Conservation (phyloP, 2,113 vertebrate species). For the Microcebus griseorufus region DNA sequence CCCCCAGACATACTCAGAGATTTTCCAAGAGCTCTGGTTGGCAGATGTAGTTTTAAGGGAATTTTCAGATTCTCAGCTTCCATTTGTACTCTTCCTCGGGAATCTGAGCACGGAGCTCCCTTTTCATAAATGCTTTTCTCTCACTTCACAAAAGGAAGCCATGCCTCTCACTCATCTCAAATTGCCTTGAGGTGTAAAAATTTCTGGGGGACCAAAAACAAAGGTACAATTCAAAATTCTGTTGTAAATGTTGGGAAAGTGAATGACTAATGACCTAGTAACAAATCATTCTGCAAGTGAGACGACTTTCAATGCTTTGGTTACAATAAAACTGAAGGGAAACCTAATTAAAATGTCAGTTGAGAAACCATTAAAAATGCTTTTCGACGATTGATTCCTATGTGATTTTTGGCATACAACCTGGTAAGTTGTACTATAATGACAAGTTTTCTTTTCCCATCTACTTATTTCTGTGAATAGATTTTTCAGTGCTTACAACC, state of each 20-base stretch:
- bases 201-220: conserved; percentile 3
- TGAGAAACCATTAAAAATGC: conserved; percentile 20
- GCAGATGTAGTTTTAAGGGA: not conserved
- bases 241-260: not conserved
- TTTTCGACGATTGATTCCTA: not conserved
- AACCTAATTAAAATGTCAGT: conserved; percentile 41
- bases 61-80: conserved; percentile 12
- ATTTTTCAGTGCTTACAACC: not conserved
- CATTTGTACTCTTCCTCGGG: not conserved
- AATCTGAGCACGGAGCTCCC: not conserved
- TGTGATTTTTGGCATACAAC: not conserved
- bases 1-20: not conserved
- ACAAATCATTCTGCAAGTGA: conserved; percentile 50
- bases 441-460: not conserved
- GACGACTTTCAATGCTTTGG: not conserved
- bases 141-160: not conserved
- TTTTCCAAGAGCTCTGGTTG: not conserved
- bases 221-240: conserved; percentile 41
- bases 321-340: not conserved
- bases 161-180: not conserved
- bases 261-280: not conserved
- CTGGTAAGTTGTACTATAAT: not conserved
- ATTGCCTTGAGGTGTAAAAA: not conserved
- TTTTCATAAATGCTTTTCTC: not conserved
- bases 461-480: not conserved